Percentiles rank a stretch among this genome's conserved stretches.
phyloP scores from a whole-genome alignment of 2,888 invertebrate genomes.

The Pteria penguin region DNA sequence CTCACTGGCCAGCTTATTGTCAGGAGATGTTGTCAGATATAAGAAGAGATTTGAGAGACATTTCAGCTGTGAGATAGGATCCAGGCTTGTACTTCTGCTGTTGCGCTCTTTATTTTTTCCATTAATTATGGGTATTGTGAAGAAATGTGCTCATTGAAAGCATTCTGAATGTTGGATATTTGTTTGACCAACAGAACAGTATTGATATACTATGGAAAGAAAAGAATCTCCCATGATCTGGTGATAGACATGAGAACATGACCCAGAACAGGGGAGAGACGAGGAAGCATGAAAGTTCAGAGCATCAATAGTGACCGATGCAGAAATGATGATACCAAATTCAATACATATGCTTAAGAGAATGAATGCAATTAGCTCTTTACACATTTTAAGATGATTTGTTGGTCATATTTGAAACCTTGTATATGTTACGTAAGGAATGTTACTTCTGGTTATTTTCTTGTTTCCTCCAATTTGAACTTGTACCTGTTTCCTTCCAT shows the following conservation, averaged over 20 bases:
- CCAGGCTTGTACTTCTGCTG: neutral
- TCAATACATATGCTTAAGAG: neutral
- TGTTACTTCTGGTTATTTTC: slow-evolving; percentile 19
- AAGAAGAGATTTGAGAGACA: neutral
- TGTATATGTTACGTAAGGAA: slow-evolving; percentile 14
- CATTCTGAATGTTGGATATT: neutral
- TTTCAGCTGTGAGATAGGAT: neutral
- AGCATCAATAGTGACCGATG: too few relatives aligned
- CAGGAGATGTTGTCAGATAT: neutral
- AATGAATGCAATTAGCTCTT: neutral
- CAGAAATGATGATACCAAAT: neutral
- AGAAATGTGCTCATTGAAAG: neutral
- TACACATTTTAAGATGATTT: neutral
- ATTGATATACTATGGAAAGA: too few relatives aligned
- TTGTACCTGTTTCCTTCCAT: neutral
- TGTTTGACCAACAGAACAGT: too few relatives aligned
- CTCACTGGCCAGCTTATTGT: slow-evolving; percentile 2
- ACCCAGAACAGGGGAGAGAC: neutral
- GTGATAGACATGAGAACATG: neutral
- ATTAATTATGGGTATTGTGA: neutral
- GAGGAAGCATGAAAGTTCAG: too few relatives aligned
- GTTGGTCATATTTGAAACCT: neutral
- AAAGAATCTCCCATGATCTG: too few relatives aligned
- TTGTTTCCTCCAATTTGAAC: neutral
- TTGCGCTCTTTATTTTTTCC: neutral